These are phyloP conservation scores for Blastobasis adustella DNA, from an alignment of 2,888 invertebrate species.

Conservation along the genomic window DNA sequence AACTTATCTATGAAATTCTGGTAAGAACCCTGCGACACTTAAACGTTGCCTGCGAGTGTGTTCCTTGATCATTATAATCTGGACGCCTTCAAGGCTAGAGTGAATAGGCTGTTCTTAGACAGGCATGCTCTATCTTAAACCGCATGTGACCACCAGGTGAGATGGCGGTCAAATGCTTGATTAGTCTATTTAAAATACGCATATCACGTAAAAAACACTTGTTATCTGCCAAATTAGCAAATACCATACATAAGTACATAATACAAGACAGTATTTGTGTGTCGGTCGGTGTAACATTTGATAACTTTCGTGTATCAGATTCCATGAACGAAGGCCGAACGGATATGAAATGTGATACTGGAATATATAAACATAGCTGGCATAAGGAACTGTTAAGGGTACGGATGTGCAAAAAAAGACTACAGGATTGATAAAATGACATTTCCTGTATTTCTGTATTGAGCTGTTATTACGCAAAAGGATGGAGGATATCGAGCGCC, in stretches of 20 bases:
- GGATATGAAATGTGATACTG: conserved; percentile 17
- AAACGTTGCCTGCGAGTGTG: too few relatives aligned
- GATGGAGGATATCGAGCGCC: conserved; percentile 8
- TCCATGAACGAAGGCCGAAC: conserved; percentile 18
- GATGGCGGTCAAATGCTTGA: too few relatives aligned
- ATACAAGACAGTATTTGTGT: not conserved
- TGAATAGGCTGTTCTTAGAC: too few relatives aligned
- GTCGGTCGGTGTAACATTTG: conserved; percentile 4
- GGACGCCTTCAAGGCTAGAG: too few relatives aligned
- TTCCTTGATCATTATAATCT: too few relatives aligned
- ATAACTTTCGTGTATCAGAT: conserved; percentile 20
- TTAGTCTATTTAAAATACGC: not conserved
- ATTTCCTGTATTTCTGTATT: conserved; percentile 24
- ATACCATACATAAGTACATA: too few relatives aligned
- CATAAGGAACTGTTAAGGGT: conserved; percentile 16
- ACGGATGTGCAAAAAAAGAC: conserved; percentile 40
- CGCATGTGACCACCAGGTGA: too few relatives aligned
- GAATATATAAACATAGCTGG: conserved; percentile 3
- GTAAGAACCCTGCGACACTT: too few relatives aligned
- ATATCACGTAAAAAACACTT: not conserved
- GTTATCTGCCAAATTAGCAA: too few relatives aligned
- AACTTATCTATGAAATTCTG: too few relatives aligned
- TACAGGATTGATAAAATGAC: conserved; percentile 30
- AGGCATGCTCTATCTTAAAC: too few relatives aligned
- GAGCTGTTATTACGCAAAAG: conserved; percentile 14